Conservation (phyloP, 2,113 vertebrate genomes). For the Alouatta palliata region DNA sequence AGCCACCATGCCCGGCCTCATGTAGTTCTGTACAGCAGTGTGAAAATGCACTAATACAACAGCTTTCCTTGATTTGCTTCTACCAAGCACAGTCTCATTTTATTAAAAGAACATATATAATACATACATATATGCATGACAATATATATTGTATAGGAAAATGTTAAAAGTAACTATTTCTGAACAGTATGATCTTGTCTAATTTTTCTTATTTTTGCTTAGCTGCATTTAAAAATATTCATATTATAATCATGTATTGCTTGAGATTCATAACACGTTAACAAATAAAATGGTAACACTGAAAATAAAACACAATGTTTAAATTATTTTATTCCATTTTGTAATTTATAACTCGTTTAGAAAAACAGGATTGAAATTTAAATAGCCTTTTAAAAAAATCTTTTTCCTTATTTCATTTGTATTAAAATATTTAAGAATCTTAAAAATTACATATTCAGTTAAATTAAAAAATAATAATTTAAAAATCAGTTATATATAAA, state of each 20-base stretch:
- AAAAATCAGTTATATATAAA: constrained; percentile 12
- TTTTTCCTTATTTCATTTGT: background rate
- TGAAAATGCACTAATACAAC: too few species aligned
- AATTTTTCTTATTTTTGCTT: constrained; percentile 14
- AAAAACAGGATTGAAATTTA: background rate
- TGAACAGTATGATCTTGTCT: background rate
- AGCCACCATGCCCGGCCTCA: too few species aligned
- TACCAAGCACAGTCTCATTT: background rate
- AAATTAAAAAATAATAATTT: background rate
- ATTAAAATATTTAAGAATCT: constrained; percentile 40
- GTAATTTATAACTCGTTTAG: constrained; percentile 15
- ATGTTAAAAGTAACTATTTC: background rate
- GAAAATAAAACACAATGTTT: background rate
- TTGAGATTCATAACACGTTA: background rate
- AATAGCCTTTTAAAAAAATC: background rate
- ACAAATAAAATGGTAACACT: background rate
- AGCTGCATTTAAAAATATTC: background rate
- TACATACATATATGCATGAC: background rate
- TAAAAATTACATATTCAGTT: background rate
- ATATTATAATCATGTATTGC: background rate
- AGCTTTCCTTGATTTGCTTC: background rate
- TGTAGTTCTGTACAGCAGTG: too few species aligned
- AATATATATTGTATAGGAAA: background rate
- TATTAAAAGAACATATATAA: background rate
- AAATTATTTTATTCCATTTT: background rate